Evolutionary conservation across 1,140 invertebrate species (phyloP).

Genomic region (Drosophila pruinosa): DNA sequence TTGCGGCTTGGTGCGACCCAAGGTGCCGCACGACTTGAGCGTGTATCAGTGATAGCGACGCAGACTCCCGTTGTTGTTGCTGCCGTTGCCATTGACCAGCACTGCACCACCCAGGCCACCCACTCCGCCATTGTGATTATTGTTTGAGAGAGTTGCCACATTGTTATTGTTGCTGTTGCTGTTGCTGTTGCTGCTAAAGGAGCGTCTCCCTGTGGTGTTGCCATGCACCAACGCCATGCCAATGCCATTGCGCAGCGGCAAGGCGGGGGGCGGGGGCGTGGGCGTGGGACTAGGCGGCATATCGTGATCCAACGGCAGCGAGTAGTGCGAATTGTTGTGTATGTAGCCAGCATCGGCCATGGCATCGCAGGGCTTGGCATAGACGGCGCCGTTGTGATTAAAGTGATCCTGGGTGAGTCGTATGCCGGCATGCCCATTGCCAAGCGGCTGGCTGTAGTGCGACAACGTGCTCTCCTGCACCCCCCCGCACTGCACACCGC

Average conservation of each 20-base stretch:
- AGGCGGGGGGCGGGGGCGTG: constrained; percentile 72
- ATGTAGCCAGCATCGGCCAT: constrained; percentile 69
- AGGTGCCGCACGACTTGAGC: constrained; percentile 64
- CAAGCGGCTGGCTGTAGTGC: constrained; percentile 77
- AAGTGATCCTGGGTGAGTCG: constrained; percentile 79
- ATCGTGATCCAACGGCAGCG: constrained; percentile 75
- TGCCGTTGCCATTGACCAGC: constrained; percentile 11
- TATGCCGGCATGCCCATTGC: constrained; percentile 55
- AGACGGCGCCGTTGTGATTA: constrained; percentile 71
- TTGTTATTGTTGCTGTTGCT: constrained; percentile 65
- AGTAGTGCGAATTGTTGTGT: constrained; percentile 80
- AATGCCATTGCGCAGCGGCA: constrained; percentile 74
- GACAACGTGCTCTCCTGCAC: constrained; percentile 70
- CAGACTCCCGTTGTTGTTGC: constrained; percentile 75
- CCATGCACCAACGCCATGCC: constrained; percentile 68
- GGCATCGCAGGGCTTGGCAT: constrained; percentile 70
- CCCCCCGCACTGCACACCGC: constrained; percentile 21
- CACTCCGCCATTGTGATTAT: constrained; percentile 50
- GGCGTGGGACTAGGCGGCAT: constrained; percentile 64
- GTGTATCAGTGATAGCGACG: constrained; percentile 80
- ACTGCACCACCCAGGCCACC: constrained; percentile 15
- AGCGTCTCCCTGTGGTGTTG: constrained; percentile 70
- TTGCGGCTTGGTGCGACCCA: constrained; percentile 58
- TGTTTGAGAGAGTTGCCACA: constrained; percentile 63
- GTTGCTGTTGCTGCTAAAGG: constrained; percentile 65